Conservation (phyloP, 2,113 vertebrate genomes). For the Sminthopsis crassicaudata region DNA sequence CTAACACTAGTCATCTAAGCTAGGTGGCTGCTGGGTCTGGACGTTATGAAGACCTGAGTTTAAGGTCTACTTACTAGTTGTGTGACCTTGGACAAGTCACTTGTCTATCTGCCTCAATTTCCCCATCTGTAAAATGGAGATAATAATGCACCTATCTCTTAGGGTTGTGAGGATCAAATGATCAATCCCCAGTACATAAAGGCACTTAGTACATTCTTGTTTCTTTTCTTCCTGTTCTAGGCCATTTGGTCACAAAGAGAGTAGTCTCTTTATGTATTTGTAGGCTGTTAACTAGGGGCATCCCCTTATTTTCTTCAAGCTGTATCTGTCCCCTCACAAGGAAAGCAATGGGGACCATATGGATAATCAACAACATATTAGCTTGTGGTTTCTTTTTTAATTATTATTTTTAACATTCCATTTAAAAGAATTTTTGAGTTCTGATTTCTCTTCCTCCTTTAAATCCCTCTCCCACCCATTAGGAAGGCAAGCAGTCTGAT, state of each 20-base stretch:
- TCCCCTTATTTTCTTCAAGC: background rate
- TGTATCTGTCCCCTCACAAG: background rate
- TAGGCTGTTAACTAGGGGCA: background rate
- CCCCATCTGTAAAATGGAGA: background rate
- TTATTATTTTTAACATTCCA: background rate
- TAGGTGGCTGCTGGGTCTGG: background rate
- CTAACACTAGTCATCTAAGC: background rate
- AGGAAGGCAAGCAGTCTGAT: background rate
- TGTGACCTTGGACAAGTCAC: background rate
- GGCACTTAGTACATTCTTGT: background rate
- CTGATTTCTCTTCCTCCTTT: background rate
- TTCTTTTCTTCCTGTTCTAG: background rate
- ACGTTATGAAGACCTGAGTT: background rate
- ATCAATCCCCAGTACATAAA: background rate
- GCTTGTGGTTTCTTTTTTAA: background rate
- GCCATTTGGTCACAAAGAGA: background rate
- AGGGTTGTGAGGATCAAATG: background rate
- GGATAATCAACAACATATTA: background rate
- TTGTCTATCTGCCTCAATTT: background rate
- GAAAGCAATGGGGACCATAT: background rate
- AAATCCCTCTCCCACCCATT: background rate
- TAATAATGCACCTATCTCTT: background rate
- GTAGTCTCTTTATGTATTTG: background rate
- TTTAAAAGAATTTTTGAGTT: background rate
- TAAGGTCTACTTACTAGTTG: background rate